A percentile compares a stretch with the other conserved stretches of the same genome.
These are phyloP conservation scores for Odontothrips loti DNA, from an alignment of 2,888 invertebrate species.

Conservation along the genomic window DNA sequence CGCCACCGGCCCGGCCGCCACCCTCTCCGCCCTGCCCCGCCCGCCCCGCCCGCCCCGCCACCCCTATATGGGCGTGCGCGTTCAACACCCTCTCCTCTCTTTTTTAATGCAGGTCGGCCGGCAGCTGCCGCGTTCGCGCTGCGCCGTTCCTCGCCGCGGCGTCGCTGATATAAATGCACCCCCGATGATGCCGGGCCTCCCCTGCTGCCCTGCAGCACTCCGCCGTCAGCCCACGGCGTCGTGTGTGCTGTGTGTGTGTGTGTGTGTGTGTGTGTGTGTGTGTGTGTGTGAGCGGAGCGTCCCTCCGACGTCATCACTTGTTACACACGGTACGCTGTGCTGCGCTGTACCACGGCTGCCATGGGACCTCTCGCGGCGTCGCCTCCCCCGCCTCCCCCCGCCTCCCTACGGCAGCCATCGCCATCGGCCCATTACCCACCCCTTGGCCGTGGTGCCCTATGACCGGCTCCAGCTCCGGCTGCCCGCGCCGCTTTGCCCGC, in stretches of 20 bases:
- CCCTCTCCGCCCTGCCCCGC: not conserved
- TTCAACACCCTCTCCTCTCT: slow-evolving; percentile 17
- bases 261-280: too few species aligned
- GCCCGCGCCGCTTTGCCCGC: not conserved
- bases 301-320: not conserved
- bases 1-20: not conserved
- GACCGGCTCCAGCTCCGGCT: not conserved
- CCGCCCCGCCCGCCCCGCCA: not conserved
- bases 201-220: not conserved
- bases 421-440: not conserved
- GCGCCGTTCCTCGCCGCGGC: not conserved
- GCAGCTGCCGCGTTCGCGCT: not conserved
- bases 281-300: not conserved
- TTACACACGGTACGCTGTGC: slow-evolving; percentile 2
- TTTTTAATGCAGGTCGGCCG: slow-evolving; percentile 24
- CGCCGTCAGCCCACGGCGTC: not conserved
- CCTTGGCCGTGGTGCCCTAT: not conserved
- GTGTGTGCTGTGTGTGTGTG: not conserved
- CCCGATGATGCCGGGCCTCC: not conserved
- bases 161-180: slow-evolving; percentile 22
- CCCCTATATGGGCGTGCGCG: not conserved
- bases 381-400: not conserved
- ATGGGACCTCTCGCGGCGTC: not conserved
- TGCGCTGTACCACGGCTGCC: not conserved
- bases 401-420: not conserved